These are phyloP conservation scores for Anabacerthia variegaticeps DNA, from an alignment of 2,797 vertebrate genomes.

Conservation along the genomic window DNA sequence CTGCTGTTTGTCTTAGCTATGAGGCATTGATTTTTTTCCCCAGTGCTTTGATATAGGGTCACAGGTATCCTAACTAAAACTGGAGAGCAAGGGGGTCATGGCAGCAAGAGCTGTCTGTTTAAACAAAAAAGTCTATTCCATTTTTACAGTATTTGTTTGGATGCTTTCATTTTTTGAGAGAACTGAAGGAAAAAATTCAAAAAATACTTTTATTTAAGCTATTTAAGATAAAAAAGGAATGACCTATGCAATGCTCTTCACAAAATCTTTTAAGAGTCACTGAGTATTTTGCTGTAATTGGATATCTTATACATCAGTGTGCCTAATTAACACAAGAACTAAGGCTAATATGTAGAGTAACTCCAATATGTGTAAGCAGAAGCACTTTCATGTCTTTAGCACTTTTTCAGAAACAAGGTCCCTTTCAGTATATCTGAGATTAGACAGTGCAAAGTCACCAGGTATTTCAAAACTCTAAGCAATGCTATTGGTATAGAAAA, in stretches of 20 bases:
- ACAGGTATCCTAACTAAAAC: slow-evolving; percentile 31
- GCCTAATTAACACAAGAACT: neutral
- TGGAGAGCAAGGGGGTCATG: neutral
- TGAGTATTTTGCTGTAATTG: neutral
- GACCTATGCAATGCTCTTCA: neutral
- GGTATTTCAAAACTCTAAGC: neutral
- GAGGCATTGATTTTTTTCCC: slow-evolving; percentile 45
- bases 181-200: neutral
- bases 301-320: neutral
- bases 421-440: neutral
- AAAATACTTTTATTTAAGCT: neutral
- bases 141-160: neutral
- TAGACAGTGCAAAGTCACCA: neutral
- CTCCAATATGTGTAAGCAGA: neutral
- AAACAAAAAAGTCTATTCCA: neutral
- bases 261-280: neutral
- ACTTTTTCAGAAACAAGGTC: neutral
- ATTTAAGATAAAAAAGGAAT: neutral
- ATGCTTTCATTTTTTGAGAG: neutral
- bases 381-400: neutral
- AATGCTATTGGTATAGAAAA: neutral
- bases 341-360: neutral
- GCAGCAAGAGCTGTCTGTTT: neutral
- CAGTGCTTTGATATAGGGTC: neutral
- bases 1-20: slow-evolving; percentile 40